These are phyloP conservation scores for Acrocephalus scirpaceus DNA, from an alignment of 2,797 vertebrate species.

Conservation along the genomic window DNA sequence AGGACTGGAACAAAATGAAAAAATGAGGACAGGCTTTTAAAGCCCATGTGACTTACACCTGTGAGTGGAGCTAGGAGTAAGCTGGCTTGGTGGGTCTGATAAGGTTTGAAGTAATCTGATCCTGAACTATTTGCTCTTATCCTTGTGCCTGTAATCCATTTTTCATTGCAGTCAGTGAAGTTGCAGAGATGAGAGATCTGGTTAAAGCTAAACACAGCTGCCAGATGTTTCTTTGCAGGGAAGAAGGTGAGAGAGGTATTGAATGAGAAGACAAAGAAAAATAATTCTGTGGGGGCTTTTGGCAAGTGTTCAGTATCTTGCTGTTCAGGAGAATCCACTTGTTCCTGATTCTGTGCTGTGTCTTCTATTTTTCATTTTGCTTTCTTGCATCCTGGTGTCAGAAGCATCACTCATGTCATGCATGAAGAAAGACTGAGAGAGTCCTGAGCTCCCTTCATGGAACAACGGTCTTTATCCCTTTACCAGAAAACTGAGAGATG, in stretches of 20 bases:
- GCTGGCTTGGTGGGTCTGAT: not conserved
- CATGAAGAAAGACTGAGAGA: not conserved
- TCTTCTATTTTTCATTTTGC: constrained; percentile 36
- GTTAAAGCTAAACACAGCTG: constrained; percentile 9
- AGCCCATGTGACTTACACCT: not conserved
- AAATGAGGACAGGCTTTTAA: not conserved
- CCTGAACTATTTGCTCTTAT: constrained; percentile 3
- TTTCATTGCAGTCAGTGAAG: constrained; percentile 1
- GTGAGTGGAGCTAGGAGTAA: not conserved
- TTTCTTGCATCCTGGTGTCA: not conserved
- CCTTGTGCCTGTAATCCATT: not conserved
- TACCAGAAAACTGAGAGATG: not conserved
- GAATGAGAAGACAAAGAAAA: not conserved
- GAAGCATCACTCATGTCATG: constrained; percentile 20
- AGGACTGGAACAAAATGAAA: not conserved
- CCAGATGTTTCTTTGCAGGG: not conserved
- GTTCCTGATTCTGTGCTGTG: not conserved
- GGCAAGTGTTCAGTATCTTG: not conserved
- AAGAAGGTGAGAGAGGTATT: not conserved
- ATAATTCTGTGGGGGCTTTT: not conserved
- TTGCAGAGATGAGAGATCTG: not conserved
- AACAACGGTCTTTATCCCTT: not conserved
- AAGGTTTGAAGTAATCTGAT: constrained; percentile 20
- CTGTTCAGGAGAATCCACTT: not conserved
- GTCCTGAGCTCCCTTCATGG: not conserved